Conservation (phyloP, 2,888 invertebrate species). For the Idaea aversata region DNA sequence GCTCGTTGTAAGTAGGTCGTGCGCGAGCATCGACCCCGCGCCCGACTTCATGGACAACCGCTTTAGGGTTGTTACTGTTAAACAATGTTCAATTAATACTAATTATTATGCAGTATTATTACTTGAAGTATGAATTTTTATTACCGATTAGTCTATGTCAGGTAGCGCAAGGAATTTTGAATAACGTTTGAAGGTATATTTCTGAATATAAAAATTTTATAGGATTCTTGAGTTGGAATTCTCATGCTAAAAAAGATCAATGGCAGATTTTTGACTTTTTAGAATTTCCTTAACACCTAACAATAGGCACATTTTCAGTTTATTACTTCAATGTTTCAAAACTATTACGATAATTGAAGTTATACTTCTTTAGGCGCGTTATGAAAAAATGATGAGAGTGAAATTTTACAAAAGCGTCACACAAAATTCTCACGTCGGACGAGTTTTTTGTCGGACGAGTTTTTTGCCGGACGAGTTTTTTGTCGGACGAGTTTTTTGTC, state of each 20-base stretch:
- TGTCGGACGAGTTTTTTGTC: no score
- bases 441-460: no score
- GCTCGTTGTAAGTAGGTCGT: slow-evolving; percentile 69
- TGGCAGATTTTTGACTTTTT: no score
- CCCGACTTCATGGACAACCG: slow-evolving; percentile 75
- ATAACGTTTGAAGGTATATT: not conserved
- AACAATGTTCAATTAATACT: slow-evolving; percentile 9
- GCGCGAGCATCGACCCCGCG: slow-evolving; percentile 72
- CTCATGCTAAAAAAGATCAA: not conserved
- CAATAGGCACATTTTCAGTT: no score
- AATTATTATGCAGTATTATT: slow-evolving; percentile 1
- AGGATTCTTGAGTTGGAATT: not conserved
- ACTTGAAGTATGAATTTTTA: not conserved
- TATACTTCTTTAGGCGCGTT: no score
- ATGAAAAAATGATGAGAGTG: no score
- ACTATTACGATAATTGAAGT: no score
- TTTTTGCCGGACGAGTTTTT: no score
- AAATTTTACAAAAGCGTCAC: no score
- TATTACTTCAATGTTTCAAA: no score
- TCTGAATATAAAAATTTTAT: not conserved
- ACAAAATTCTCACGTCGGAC: no score
- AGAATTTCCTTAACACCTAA: no score
- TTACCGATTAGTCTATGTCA: not conserved
- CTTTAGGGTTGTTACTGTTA: slow-evolving; percentile 34
- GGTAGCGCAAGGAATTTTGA: not conserved